Conservation (phyloP, 2,113 vertebrate species). For the Gambusia holbrooki region DNA sequence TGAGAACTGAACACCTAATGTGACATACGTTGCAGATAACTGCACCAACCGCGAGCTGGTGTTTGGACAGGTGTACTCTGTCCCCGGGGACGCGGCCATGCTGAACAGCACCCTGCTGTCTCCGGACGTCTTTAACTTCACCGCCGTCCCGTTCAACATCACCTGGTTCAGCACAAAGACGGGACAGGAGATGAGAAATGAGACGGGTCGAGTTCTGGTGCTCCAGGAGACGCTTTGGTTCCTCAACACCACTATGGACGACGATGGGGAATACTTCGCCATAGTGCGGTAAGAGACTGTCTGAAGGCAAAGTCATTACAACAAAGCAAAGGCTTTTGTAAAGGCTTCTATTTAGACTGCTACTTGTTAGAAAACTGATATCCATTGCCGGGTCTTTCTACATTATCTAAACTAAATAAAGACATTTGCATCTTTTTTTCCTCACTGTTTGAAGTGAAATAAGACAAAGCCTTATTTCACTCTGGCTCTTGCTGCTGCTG, state of each 20-base stretch:
- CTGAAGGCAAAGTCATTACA: not conserved
- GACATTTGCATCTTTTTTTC: no score
- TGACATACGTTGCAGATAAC: constrained; percentile 56
- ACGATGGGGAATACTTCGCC: constrained; percentile 83
- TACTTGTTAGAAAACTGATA: no score
- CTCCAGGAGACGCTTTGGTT: constrained; percentile 82
- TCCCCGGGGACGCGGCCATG: constrained; percentile 69
- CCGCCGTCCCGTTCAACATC: constrained; percentile 67
- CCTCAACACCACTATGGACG: constrained; percentile 75
- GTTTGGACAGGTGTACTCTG: constrained; percentile 63
- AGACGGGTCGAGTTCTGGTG: constrained; percentile 72
- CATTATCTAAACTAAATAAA: no score
- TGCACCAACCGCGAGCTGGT: constrained; percentile 54
- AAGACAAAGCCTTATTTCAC: no score
- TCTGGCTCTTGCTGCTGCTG: no score
- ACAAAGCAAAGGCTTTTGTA: no score
- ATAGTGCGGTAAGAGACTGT: constrained; percentile 71
- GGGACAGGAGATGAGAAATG: constrained; percentile 53
- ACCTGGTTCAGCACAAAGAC: constrained; percentile 82
- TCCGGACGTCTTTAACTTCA: constrained; percentile 30
- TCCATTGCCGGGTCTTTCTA: no score
- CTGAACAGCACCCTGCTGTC: constrained; percentile 68
- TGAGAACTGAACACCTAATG: not conserved
- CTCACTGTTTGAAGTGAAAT: no score
- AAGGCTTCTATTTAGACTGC: no score